Base-by-base conservation (phyloP, 2,113 vertebrate genomes). In the Propithecus coquereli region DNA sequence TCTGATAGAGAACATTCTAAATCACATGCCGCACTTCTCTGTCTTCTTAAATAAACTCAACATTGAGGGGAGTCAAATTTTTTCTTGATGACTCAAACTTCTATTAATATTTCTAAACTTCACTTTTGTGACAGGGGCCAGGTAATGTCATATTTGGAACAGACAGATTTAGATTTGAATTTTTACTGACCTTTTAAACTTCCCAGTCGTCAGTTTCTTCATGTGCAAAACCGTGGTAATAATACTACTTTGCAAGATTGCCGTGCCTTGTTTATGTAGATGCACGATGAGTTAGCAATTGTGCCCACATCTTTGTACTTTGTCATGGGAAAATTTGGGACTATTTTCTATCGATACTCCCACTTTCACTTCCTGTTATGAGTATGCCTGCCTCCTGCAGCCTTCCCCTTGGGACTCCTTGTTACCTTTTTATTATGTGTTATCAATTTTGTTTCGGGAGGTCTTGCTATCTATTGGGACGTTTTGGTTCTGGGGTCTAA, bases 21-120 rank as follows among this genome's bases (percentile, higher is more conserved):
- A 43, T 63, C 79, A 43, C 27, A 43, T 20, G 73, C 37, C 27
- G 18, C 14, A 50, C 77, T 95, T 90, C 50, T 68, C 57, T 37
- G 12, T 90, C 76, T 63, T 76, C 50, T 34, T 32, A 84, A 50
- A 90, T 40, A 87, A 50, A 90, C 18, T 17, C 7, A 22, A 11
- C 47, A 50, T 23, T 74, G 20, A 76, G 63, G 40, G 52, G 30
- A 68, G 25, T 71, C n/a, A 54, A 1, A 34, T 77, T 47, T 74
- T 74, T 96, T 73, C 85, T 88, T 65, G 2, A 14, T 94, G 84
- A 84, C 40, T 94, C 81, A 81, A n/a, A n/a, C 76, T 40, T 85
- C 22, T 34, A 22, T 54, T 54, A 18, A 54, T 54, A 54, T 68
- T 92, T 95, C 73, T 91, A 43, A 77, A 76, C 25, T 25, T 85